Base-by-base conservation (phyloP, 2,797 vertebrate genomes). In the Rhadinocentrus ornatus region DNA sequence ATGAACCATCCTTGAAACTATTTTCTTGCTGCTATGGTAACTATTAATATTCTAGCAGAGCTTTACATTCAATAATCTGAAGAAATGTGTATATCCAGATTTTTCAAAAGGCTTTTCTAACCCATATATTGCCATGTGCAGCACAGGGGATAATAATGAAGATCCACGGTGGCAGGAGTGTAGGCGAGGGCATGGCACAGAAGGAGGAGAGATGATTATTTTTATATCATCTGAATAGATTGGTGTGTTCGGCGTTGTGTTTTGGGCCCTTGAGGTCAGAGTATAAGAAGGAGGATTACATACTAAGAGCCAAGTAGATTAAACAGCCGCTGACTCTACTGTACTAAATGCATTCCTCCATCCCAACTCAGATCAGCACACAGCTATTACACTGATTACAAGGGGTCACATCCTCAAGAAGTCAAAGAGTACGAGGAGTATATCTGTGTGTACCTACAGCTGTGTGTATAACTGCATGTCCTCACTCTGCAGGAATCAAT, bases 221-320 rank as follows among this genome's bases (percentile, higher is more conserved):
- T 86, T 84, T 81, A 73, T 79, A 82, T 88, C 84, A 78, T 91
- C 79, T 87, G 84, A 88, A 83, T 74, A 82, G 84, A 90, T 77
- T 65, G 72, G 53, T 81, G 77, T 75, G 77, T 80, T 89, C 71
- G 68, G 70, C 83, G 72, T 83, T 88, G 72, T 88, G 71, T 73
- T 73, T 35, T 68, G 69, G 90, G 72, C 77, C 87, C 79, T 39
- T 27, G 77, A 83, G 92, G 91, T 92, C 89, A 89, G 73, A 50
- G 64, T 76, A 76, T 77, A 81, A 84, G 71, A 73, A 88, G 86
- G 86, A 89, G 82, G 87, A 93, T 92, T 93, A 92, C 77, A 83
- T 80, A 37, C 71, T 59, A 56, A 70, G 75, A 84, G 74, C 35
- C 63, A 67, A 88, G 82, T 57, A 89, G 90, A 93, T 92, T 92